A percentile compares a stretch with the other conserved stretches of the same genome.
These are phyloP conservation scores for Microhierax caerulescens DNA, from an alignment of 2,797 vertebrate species.

Conservation along the genomic window DNA sequence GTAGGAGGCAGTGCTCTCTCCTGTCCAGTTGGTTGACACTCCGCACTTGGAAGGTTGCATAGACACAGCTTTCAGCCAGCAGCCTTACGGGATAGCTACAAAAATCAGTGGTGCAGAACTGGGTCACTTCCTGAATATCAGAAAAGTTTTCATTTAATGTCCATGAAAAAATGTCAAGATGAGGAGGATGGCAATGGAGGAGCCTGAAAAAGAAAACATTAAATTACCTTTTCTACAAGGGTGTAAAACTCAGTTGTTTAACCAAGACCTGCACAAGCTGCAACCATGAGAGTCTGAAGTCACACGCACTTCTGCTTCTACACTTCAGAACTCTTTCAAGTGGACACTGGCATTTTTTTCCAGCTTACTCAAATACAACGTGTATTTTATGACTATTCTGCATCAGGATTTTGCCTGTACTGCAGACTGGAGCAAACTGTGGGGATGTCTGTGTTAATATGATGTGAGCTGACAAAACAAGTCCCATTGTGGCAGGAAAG, in stretches of 20 bases:
- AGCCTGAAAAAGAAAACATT: slow-evolving; percentile 82
- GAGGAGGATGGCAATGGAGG: slow-evolving; percentile 94
- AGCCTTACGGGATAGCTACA: slow-evolving; percentile 96
- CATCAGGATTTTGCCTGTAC: background rate
- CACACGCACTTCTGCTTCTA: background rate
- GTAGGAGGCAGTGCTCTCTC: slow-evolving; percentile 83
- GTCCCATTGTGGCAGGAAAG: background rate
- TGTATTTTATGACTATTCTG: background rate
- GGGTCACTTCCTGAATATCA: slow-evolving; percentile 98
- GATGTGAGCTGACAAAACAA: background rate
- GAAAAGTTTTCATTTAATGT: slow-evolving; percentile 86
- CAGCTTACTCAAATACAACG: background rate
- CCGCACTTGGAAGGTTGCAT: slow-evolving; percentile 96
- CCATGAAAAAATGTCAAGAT: slow-evolving; percentile 91
- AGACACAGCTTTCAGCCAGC: slow-evolving; percentile 99
- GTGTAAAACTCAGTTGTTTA: background rate
- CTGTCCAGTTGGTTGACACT: slow-evolving; percentile 86
- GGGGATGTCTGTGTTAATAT: background rate
- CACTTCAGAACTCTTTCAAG: background rate
- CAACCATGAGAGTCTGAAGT: background rate
- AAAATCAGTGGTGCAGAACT: slow-evolving; percentile 92
- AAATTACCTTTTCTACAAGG: slow-evolving; percentile 65
- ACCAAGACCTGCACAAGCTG: slow-evolving; percentile 17
- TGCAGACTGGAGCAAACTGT: background rate
- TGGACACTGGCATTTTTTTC: background rate